Base-by-base conservation (phyloP, 2,888 invertebrate species). In the Fabriciana adippe region DNA sequence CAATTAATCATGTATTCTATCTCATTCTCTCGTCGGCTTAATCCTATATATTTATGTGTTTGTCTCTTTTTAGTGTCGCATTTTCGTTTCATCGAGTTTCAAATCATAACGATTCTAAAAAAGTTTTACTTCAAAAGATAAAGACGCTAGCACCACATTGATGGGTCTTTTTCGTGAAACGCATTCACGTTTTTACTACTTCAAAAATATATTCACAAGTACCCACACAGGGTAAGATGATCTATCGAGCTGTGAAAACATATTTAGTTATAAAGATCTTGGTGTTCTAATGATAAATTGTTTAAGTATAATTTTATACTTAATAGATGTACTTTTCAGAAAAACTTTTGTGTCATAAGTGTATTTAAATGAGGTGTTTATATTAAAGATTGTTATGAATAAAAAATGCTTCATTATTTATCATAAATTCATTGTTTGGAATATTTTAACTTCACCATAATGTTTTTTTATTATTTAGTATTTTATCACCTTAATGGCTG, bases 381-480 rank as follows among this genome's bases (percentile, higher is more conserved):
- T 66, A 71, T 67, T 71, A 72, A 69, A 72, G 45, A 66, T 61
- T 69, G 69, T 69, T 72, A 67, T 54, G 18, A 53, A 51, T 64
- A 65, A 15, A 50, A n/a, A 11, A 18, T 56, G 45, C 61, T 64
- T 64, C 48, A 54, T 63, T 48, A 47, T 26, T 26, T 0, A 26
- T 26, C 26, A 4, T 26, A 0, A 26, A 26, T 26, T 26, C 26
- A 26, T 26, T 4, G 26, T 26, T 26, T 26, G 26, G 26, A 26
- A 26, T 26, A 26, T 26, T 26, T 26, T 26, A 26, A 26, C 26
- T 26, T 26, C 4, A 0, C 4, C 26, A 26, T 21, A 21, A 3
- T 26, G 4, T 26, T 0, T 5, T 3, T 26, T 5, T 26, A 26
- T 26, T 18, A 18, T 26, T 26, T 4, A 26, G 26, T 26, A 26